Base-by-base conservation (phyloP, 1,140 invertebrate genomes). In the Nasonia giraulti region DNA sequence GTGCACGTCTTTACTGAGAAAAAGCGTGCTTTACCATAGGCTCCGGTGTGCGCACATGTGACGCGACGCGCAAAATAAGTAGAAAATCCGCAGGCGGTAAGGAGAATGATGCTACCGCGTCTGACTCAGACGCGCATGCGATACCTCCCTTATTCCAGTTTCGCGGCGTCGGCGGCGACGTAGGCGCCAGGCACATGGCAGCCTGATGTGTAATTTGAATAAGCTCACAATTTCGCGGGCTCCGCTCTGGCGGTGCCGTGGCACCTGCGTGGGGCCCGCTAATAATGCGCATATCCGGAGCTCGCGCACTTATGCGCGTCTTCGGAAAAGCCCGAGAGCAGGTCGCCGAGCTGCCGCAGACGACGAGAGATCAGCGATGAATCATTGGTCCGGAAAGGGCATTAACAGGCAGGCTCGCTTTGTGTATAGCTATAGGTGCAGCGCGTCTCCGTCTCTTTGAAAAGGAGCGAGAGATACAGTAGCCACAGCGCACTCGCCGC, bases 181-280 rank as follows among this genome's bases (percentile, higher is more conserved):
- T 37, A 55, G 76, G 76, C 82, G 62, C 74, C 82, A 77, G 40
- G 74, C 37, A 12, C 27, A n/a, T 31, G 37, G 4, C 12, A 50
- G 20, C 47, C 6, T 62, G 33, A 37, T 37, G 14, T 84, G 47
- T 40, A 79, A 84, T 84, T 84, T 84, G 66, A 84, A 84, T 84
- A 73, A 84, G 76, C 76, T 84, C 23, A 68, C 76, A 84, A 79
- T 84, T 84, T 84, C 74, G 44, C 66, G 66, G 82, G 76, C 76
- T 78, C 66, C 76, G 27, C 8, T 4, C 37, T 79, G 66, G 76
- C 40, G 75, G 23, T 14, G 44, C 50, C 7, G 2, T 7, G 75
- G 40, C 40, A 44, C 40, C 55, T 62, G 20, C 55, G 55, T 20
- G 17, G 2, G 55, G 55, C 20, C 55, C 17, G 7, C n/a, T 66